Conservation (phyloP, 1,140 invertebrate genomes). For the Sminthurinus signatus region DNA sequence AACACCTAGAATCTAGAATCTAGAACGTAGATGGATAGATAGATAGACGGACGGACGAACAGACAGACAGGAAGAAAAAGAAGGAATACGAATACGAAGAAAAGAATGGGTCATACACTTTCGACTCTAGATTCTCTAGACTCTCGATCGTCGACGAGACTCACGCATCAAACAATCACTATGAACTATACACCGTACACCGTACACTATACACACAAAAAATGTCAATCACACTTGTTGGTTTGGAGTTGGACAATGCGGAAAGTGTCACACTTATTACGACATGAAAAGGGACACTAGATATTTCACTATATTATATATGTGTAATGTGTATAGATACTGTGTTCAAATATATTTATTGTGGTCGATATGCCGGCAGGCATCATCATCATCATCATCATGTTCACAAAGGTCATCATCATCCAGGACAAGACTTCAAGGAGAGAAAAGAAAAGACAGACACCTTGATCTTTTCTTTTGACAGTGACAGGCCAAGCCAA, state of each 20-base stretch:
- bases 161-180: too few relatives aligned
- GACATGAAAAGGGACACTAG: constrained; percentile 16
- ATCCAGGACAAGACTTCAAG: constrained; percentile 5
- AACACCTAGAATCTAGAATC: too few relatives aligned
- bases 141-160: too few relatives aligned
- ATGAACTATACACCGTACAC: background rate
- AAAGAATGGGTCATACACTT: too few relatives aligned
- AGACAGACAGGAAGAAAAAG: too few relatives aligned
- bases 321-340: too few relatives aligned
- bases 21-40: too few relatives aligned
- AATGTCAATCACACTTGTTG: constrained; percentile 29
- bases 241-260: constrained; percentile 3
- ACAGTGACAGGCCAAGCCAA: background rate
- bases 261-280: constrained; percentile 18
- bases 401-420: constrained; percentile 9
- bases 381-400: too few relatives aligned
- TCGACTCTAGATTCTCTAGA: too few relatives aligned
- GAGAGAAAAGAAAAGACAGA: constrained; percentile 24
- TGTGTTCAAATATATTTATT: background rate
- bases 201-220: constrained; percentile 12
- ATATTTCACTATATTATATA: too few relatives aligned
- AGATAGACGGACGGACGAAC: too few relatives aligned
- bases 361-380: background rate
- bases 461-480: constrained; percentile 3
- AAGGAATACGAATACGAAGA: too few relatives aligned